Evolutionary conservation across 1,140 invertebrate species (phyloP), one percentile per base, ranked within the genome.

Genomic region (Antheraea pernyi): DNA sequence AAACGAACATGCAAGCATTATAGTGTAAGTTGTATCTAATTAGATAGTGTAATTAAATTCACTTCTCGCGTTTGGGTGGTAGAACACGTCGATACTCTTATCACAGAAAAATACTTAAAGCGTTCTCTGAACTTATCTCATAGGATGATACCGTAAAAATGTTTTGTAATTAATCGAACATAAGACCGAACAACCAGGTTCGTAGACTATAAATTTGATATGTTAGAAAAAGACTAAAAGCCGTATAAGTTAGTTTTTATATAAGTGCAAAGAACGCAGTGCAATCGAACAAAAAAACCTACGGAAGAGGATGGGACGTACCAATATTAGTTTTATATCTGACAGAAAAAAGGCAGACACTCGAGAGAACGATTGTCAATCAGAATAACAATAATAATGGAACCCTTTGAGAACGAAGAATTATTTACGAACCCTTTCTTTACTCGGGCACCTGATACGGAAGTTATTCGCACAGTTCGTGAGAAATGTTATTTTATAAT

Each of bases 311-410:
- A 90, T 89, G 88, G 87, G 85, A 85, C 87, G 81, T 82, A 85
- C 82, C 87, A 91, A 91, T 92, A 92, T 92, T 92, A 92, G 90
- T 92, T 92, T 91, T 89, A 91, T 91, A 89, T 89, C 80, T 85
- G 81, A 58, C 78, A 83, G 80, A 89, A 90, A 91, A 91, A 92
- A 89, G 69, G 59, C 77, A 84, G 86, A 88, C 81, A 85, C 85
- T 89, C 76, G 78, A 89, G 86, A 82, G 77, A 86, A 77, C 81
- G 83, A 90, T 89, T 91, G 87, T 86, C 85, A 84, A 91, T 89
- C 85, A 80, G 77, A 85, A 79, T 88, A 91, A 87, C 75, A 88
- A 91, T 91, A 89, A 87, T 87, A 89, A 86, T 86, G 83, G 85
- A 84, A 84, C 85, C 83, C 80, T 89, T 87, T 81, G 75, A 78